phyloP scores from a whole-genome alignment of 2,113 vertebrate species.

The Puffinus mauretanicus region DNA sequence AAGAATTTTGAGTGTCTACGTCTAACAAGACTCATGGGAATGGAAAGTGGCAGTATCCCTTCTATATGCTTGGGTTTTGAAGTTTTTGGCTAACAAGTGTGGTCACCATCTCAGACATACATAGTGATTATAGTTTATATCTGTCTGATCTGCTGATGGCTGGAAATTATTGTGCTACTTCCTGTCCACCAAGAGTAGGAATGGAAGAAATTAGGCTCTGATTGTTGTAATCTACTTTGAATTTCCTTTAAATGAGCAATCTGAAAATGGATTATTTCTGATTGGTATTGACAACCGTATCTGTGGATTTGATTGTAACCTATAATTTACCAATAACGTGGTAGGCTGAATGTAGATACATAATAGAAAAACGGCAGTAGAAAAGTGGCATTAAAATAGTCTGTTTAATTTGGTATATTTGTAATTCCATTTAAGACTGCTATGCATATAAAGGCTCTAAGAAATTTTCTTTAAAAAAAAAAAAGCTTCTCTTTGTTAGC shows the following conservation, averaged over 20 bases:
- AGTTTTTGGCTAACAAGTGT: neutral
- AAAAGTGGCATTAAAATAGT: constrained; percentile 19
- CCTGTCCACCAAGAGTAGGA: neutral
- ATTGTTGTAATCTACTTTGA: neutral
- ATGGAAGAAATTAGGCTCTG: neutral
- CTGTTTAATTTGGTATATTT: neutral
- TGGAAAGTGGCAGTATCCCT: neutral
- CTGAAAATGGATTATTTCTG: neutral
- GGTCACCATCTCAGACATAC: neutral
- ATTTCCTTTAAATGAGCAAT: neutral
- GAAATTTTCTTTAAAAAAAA: neutral
- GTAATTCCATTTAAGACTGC: neutral
- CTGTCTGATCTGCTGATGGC: neutral
- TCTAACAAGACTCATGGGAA: neutral
- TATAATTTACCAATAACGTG: neutral
- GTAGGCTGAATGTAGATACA: constrained; percentile 5
- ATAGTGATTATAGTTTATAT: neutral
- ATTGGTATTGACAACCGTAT: neutral
- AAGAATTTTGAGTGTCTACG: constrained; percentile 23
- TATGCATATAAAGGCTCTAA: neutral
- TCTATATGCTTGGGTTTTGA: neutral
- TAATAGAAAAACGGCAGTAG: neutral
- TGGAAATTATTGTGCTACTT: neutral
- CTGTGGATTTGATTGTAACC: neutral
- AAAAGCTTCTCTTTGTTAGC: neutral